Evolutionary conservation across 1,140 invertebrate genomes (phyloP).

Genomic region (Leptinotarsa undecemlineata): DNA sequence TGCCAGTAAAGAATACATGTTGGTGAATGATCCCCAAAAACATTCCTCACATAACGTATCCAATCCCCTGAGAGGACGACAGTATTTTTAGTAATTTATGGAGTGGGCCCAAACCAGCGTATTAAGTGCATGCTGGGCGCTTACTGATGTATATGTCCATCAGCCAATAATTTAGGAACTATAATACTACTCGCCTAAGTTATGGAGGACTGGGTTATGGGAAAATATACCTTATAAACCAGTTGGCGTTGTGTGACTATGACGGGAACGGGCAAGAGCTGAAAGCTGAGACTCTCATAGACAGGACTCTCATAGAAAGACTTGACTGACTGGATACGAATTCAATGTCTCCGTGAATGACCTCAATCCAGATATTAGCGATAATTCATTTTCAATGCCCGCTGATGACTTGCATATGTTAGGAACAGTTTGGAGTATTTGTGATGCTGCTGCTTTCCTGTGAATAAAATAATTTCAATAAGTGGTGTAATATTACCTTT

Average conservation of each 20-base stretch:
- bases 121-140: conserved; percentile 16
- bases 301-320: too few relatives aligned
- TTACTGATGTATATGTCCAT: conserved; percentile 32
- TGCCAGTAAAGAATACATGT: not conserved
- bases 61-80: conserved; percentile 20
- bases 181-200: conserved; percentile 22
- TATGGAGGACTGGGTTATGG: not conserved
- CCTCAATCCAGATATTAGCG: too few relatives aligned
- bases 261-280: too few relatives aligned
- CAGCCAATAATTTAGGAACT: conserved; percentile 34
- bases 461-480: too few relatives aligned
- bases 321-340: too few relatives aligned
- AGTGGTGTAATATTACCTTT: too few relatives aligned
- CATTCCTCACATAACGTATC: conserved; percentile 12
- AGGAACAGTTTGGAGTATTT: too few relatives aligned
- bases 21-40: conserved; percentile 11
- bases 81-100: conserved; percentile 33
- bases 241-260: conserved; percentile 4
- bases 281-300: too few relatives aligned
- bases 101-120: conserved; percentile 19
- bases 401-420: too few relatives aligned
- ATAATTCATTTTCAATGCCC: too few relatives aligned
- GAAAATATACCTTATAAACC: not conserved
- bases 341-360: too few relatives aligned
- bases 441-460: too few relatives aligned